Evolutionary conservation across 2,797 vertebrate genomes (phyloP).

Genomic region (Chloroceryle inda): DNA sequence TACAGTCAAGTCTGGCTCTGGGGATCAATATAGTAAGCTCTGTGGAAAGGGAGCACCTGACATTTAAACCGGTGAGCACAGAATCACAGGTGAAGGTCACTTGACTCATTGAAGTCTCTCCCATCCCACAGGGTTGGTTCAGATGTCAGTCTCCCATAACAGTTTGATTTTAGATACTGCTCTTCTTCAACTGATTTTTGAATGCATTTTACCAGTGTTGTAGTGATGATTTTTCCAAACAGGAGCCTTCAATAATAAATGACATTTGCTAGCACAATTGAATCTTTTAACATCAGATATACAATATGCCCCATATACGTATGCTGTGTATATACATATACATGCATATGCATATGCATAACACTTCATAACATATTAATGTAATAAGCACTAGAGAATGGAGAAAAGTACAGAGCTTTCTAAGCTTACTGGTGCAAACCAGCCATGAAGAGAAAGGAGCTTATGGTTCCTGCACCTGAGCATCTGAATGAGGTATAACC

Average conservation of each 20-base stretch:
- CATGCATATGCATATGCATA: accelerated
- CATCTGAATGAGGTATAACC: background rate
- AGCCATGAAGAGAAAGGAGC: background rate
- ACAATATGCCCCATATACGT: background rate
- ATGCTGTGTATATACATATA: background rate
- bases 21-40: background rate
- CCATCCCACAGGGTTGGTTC: background rate
- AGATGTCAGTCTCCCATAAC: background rate
- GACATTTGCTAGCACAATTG: background rate
- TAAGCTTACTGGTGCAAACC: background rate
- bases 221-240: background rate
- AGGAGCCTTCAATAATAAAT: background rate
- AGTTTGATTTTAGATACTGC: background rate
- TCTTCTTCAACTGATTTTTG: background rate
- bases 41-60: background rate
- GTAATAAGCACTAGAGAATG: background rate
- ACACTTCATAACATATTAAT: background rate
- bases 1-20: background rate
- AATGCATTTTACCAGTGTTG: background rate
- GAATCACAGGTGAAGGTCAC: background rate
- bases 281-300: background rate
- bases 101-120: background rate
- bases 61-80: background rate
- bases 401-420: background rate
- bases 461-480: background rate